phyloP scores from a whole-genome alignment of 2,888 invertebrate species.

The Steinernema hermaphroditum region DNA sequence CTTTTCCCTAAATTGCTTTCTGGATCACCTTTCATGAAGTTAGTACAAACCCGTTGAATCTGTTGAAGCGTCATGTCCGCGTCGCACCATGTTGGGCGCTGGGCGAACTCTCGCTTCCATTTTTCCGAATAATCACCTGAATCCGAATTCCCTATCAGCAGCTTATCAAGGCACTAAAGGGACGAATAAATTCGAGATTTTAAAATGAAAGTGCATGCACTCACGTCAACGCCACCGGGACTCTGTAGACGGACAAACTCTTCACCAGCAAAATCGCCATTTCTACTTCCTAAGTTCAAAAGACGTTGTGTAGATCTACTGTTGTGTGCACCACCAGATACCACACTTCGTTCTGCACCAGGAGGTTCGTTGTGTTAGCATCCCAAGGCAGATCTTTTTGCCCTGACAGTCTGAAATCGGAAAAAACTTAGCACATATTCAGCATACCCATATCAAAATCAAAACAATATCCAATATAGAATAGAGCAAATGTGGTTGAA shows the following conservation, averaged over 20 bases:
- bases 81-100: constrained; percentile 87
- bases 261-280: not conserved
- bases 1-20: constrained; percentile 32
- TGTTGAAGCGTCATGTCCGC: constrained; percentile 89
- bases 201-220: too few relatives aligned
- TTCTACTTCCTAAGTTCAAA: not conserved
- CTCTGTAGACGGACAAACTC: not conserved
- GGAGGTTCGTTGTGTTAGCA: constrained; percentile 21
- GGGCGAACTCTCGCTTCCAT: constrained; percentile 68
- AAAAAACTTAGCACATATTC: too few relatives aligned
- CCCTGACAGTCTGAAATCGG: not conserved
- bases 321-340: not conserved
- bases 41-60: constrained; percentile 82
- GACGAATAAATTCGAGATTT: too few relatives aligned
- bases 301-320: constrained; percentile 4
- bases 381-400: constrained; percentile 28
- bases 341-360: not conserved
- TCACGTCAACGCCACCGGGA: too few relatives aligned
- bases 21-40: not conserved
- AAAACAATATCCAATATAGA: too few relatives aligned
- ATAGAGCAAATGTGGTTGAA: too few relatives aligned
- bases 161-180: not conserved
- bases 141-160: constrained; percentile 5
- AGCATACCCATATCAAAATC: too few relatives aligned
- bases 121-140: constrained; percentile 59